Percentiles rank a stretch among this genome's conserved stretches.
These are phyloP conservation scores for Poeciliopsis infans DNA, from an alignment of 2,797 vertebrate species.

Conservation along the genomic window DNA sequence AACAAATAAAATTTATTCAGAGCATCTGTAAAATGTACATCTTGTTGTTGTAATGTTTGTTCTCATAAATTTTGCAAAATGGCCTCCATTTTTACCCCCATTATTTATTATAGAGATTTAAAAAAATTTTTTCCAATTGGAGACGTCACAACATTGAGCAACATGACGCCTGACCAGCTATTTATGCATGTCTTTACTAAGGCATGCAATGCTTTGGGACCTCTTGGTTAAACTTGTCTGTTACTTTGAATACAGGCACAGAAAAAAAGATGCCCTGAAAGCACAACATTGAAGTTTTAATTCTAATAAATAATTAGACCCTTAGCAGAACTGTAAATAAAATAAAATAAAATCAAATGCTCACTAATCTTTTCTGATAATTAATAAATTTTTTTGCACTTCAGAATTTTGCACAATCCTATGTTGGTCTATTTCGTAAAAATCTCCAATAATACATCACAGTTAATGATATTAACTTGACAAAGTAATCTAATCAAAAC, in stretches of 20 bases:
- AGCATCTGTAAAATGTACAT: neutral
- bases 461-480: neutral
- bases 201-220: neutral
- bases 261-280: neutral
- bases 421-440: neutral
- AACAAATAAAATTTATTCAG: neutral
- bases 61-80: conserved; percentile 44
- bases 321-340: neutral
- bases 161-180: neutral
- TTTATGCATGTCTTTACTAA: neutral
- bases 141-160: neutral
- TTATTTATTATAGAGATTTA: neutral
- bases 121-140: neutral
- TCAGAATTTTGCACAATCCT: neutral
- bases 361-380: neutral
- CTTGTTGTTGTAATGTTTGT: conserved; percentile 19
- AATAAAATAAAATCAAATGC: neutral
- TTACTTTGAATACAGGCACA: neutral
- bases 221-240: conserved; percentile 4
- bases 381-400: too few relatives aligned
- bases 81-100: conserved; percentile 47
- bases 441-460: neutral
- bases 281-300: neutral
- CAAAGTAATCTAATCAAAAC: neutral
- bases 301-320: neutral